These are phyloP conservation scores for Ceratina australensis DNA, from an alignment of 1,140 invertebrate genomes.

Conservation along the genomic window DNA sequence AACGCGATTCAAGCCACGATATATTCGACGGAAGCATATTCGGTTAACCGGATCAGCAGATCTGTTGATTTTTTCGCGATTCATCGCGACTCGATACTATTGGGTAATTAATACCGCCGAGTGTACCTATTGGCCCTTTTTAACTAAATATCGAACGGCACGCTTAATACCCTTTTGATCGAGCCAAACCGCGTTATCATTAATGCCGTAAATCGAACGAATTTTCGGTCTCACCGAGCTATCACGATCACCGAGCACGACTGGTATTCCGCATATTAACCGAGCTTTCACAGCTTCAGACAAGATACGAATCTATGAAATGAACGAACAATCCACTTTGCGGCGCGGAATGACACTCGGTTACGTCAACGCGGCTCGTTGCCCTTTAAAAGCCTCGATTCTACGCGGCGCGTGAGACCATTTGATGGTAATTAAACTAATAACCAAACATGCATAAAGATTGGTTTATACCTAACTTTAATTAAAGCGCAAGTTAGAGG, in stretches of 20 bases:
- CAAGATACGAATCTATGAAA: neutral
- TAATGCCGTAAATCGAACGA: neutral
- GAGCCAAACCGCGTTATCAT: neutral
- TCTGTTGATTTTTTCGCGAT: neutral
- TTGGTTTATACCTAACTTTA: slow-evolving; percentile 30
- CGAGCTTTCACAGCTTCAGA: neutral
- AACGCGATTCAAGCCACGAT: neutral
- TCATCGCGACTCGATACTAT: too few relatives aligned
- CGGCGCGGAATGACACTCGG: neutral
- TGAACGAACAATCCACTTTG: neutral
- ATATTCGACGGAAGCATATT: neutral
- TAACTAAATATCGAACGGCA: neutral
- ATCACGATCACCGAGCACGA: neutral
- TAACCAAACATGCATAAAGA: slow-evolving; percentile 16
- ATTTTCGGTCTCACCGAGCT: neutral
- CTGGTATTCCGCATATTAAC: neutral
- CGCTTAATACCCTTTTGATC: neutral
- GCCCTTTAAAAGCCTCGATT: neutral
- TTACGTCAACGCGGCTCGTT: too few relatives aligned
- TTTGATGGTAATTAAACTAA: slow-evolving; percentile 16
- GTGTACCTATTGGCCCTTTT: neutral
- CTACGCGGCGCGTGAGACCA: slow-evolving; percentile 11
- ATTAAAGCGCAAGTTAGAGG: slow-evolving; percentile 41
- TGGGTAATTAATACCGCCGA: too few relatives aligned
- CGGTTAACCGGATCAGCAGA: neutral